Base-by-base conservation (phyloP, 1,140 invertebrate genomes). In the Bombus fervidus region DNA sequence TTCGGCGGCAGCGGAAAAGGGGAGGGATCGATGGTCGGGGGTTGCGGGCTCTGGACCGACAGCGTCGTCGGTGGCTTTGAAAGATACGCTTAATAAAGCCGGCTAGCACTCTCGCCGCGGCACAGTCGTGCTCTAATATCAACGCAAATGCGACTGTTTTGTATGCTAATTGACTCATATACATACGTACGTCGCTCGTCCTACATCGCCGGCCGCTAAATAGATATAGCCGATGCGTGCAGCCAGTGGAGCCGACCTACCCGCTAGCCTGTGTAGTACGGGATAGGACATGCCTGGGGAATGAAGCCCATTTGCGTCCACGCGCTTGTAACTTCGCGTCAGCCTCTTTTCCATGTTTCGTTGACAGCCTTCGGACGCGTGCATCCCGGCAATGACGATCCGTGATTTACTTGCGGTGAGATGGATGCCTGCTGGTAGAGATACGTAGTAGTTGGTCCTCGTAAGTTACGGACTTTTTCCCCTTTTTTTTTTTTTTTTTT, bases 131-230 rank as follows among this genome's bases (percentile, higher is more conserved):
- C 69, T 90, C 91, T 92, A 91, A 92, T 92, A 92, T 92, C 90
- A 90, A 91, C 88, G 91, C 90, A 92, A 92, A 92, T 92, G 85
- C 91, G 66, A 92, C 90, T 91, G 90, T 91, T 92, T 92, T 92
- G 91, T 92, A 92, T 92, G 91, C 91, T 92, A 92, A 92, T 92
- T 92, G 90, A 86, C 91, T 92, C 87, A 85, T 91, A 91, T 91
- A 91, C 90, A 91, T 91, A 91, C 88, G 89, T 85, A 90, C 85
- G 90, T 79, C 83, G 83, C 86, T 83, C 89, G 81, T 53, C 59
- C 80, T 80, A 83, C 89, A 86, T 91, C 69, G 86, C 83, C 74
- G 84, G 25, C 78, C 85, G 64, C 84, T 90, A 90, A 91, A 91
- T 89, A 91, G 90, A 91, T 90, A 87, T 82, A 91, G 86, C 71